phyloP scores from a whole-genome alignment of 1,140 invertebrate species.

The Neotoxoptera formosana region DNA sequence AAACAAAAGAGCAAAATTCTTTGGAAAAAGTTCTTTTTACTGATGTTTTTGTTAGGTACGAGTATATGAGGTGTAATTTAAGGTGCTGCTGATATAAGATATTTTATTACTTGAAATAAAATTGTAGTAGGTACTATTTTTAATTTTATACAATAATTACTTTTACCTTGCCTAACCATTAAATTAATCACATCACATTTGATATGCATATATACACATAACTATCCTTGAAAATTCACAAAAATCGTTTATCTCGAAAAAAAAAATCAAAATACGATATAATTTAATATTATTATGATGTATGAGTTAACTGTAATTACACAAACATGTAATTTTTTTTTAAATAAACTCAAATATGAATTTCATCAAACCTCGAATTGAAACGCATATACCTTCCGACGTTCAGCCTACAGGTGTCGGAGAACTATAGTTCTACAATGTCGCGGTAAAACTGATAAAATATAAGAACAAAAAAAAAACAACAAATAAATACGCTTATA shows the following conservation, averaged over 20 bases:
- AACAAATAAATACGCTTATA: background rate
- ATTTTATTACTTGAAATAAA: slow-evolving; percentile 6
- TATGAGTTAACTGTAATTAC: background rate
- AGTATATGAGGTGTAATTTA: background rate
- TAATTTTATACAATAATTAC: background rate
- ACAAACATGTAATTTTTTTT: background rate
- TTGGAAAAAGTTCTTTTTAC: background rate
- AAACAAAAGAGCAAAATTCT: background rate
- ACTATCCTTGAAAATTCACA: background rate
- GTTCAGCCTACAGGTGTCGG: background rate
- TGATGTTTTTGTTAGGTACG: background rate
- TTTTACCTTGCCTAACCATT: slow-evolving; percentile 9
- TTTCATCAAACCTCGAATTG: background rate
- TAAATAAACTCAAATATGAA: background rate
- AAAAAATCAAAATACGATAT: background rate
- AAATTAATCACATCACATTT: background rate
- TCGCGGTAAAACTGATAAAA: background rate
- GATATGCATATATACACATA: background rate
- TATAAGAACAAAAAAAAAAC: background rate
- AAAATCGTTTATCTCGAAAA: background rate
- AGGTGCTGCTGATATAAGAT: background rate
- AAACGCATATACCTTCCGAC: background rate
- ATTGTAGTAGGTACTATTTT: background rate
- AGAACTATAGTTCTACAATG: background rate
- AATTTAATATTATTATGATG: background rate